Evolutionary conservation across 2,113 vertebrate genomes (phyloP), one percentile per base, ranked within the genome.

Genomic region (Leucopsar rothschildi): DNA sequence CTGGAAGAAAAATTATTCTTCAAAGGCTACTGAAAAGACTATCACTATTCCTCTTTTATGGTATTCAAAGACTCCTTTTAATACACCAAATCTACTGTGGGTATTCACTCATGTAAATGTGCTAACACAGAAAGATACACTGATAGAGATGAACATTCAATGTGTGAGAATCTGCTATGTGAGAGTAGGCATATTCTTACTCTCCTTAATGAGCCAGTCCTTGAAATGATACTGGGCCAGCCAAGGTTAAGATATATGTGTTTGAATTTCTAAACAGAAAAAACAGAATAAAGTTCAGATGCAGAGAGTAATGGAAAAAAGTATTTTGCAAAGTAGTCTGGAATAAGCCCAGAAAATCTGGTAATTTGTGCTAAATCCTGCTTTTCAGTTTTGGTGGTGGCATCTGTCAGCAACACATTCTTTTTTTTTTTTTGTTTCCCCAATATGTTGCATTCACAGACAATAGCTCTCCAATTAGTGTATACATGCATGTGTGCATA

Each of bases 391-490:
- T 85, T 84, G n/a, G n/a, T 92, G 66, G 22, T 17, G 61, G 20
- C 28, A 75, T 93, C 49, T 91, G 44, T 73, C 42, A 79, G 52
- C 57, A 92, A 88, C 23, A 44, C 9, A 7, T 52, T 50, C 35
- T 37, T 9, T 56, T 93, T 37, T 93, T 37, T 59, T 92, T 84
- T 87, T n/a, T 44, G 5, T 86, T 94, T 96, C 96, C 44, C 59
- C 27, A 70, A 1, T 66, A 91, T 59, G 24, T 79, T 91, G 20
- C 47, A 22, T 70, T 95, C 52, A 70, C 24, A 88, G 82, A 91
- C 4, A 86, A 52, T 20, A 92, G 18, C 7, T 91, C 52, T 91
- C 35, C 33, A 80, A 19, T 87, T 70, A 73, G 23, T 82, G 40
- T 55, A 21, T 42, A 18, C 3, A 5, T 59, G 6, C 8, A 15